phyloP scores from a whole-genome alignment of 2,113 vertebrate species.

The Trematomus loennbergii region DNA sequence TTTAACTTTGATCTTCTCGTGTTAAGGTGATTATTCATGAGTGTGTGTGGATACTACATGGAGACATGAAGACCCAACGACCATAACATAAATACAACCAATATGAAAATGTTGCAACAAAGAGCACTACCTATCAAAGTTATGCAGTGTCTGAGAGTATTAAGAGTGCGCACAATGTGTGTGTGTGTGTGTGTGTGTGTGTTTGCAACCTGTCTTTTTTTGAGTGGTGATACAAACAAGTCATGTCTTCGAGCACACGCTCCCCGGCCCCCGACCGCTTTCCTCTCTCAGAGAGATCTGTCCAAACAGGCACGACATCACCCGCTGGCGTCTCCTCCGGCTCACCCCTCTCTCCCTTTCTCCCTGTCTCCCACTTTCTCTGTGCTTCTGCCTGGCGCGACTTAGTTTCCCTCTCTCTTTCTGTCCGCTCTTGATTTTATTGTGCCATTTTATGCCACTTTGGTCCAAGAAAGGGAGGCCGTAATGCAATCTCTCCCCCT shows the following conservation, averaged over 20 bases:
- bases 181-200: background rate
- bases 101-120: too few relatives aligned
- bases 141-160: too few relatives aligned
- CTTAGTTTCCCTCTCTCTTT: constrained; percentile 74
- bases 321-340: constrained; percentile 49
- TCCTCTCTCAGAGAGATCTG: constrained; percentile 49
- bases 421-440: constrained; percentile 78
- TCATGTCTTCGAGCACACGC: constrained; percentile 31
- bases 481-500: constrained; percentile 86
- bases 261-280: constrained; percentile 29
- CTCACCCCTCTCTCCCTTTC: constrained; percentile 45
- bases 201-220: constrained; percentile 12
- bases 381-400: constrained; percentile 64
- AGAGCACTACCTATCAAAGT: too few relatives aligned
- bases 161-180: too few relatives aligned
- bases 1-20: background rate
- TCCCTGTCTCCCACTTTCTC: constrained; percentile 62
- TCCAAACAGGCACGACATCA: constrained; percentile 57
- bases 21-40: background rate
- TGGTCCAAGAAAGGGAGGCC: constrained; percentile 81
- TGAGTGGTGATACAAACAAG: constrained; percentile 28
- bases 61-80: too few relatives aligned
- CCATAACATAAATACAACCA: background rate
- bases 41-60: too few relatives aligned
- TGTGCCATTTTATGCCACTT: constrained; percentile 89